Evolutionary conservation across 2,797 vertebrate species (phyloP).

Genomic region (Apogon talboti): DNA sequence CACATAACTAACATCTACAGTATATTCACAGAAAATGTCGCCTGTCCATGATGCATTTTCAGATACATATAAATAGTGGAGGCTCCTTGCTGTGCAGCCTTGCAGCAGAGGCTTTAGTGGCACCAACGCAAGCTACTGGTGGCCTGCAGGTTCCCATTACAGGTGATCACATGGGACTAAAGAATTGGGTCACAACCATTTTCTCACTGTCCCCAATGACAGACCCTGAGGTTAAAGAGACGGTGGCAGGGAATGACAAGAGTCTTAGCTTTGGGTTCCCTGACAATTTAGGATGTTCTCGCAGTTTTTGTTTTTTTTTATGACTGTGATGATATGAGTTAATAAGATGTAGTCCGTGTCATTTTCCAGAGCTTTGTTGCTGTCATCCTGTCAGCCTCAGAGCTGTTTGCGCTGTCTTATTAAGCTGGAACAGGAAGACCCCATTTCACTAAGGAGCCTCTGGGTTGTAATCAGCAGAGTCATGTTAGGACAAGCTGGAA

Average conservation of each 20-base stretch:
- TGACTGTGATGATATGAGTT: too few relatives aligned
- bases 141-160: slow-evolving; percentile 23
- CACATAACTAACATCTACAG: too few relatives aligned
- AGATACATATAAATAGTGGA: slow-evolving; percentile 13
- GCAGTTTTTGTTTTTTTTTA: too few relatives aligned
- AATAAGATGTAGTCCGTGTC: too few relatives aligned
- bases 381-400: not conserved
- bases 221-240: slow-evolving; percentile 23
- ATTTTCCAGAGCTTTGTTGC: not conserved
- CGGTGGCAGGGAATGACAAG: not conserved
- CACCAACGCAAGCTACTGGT: slow-evolving; percentile 4
- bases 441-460: not conserved
- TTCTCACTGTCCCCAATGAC: slow-evolving; percentile 45
- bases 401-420: not conserved
- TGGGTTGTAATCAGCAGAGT: slow-evolving; percentile 33
- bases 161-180: slow-evolving; percentile 45
- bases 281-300: not conserved
- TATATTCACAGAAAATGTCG: too few relatives aligned
- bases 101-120: slow-evolving; percentile 18
- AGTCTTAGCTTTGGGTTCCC: not conserved
- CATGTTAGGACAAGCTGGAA: slow-evolving; percentile 49
- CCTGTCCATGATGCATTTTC: too few relatives aligned
- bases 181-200: slow-evolving; percentile 44
- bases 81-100: slow-evolving; percentile 21
- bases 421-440: slow-evolving; percentile 12